Percentiles rank a stretch among this genome's conserved stretches.
Evolutionary conservation across 2,888 invertebrate genomes (phyloP).

Genomic region (Andricus quercusramuli): DNA sequence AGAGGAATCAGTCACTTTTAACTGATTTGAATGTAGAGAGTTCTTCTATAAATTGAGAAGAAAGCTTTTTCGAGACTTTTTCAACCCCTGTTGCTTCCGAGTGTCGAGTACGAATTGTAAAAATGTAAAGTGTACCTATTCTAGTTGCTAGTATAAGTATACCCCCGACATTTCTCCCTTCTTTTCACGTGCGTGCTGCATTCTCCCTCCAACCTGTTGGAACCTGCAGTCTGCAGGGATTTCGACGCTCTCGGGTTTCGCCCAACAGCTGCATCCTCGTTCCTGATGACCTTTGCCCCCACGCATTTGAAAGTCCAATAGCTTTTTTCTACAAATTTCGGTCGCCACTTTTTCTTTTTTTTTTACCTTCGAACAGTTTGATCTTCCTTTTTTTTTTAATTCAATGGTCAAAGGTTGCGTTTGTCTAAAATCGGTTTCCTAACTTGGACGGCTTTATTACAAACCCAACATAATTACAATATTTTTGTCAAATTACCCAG

Average conservation of each 20-base stretch:
- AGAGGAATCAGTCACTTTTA: too few species aligned
- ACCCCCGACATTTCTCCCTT: slow-evolving; percentile 23
- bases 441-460: too few species aligned
- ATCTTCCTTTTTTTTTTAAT: neutral
- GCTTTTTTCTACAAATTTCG: slow-evolving; percentile 51
- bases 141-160: neutral
- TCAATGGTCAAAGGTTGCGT: neutral
- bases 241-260: slow-evolving; percentile 51
- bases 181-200: slow-evolving; percentile 44
- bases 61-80: neutral
- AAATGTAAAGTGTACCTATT: slow-evolving; percentile 24
- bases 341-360: slow-evolving; percentile 46
- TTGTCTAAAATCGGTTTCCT: neutral
- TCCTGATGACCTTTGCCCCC: slow-evolving; percentile 53
- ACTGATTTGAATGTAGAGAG: too few species aligned
- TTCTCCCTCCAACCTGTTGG: slow-evolving; percentile 68
- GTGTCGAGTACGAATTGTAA: slow-evolving; percentile 9
- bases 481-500: too few species aligned
- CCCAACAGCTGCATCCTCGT: slow-evolving; percentile 56
- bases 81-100: neutral
- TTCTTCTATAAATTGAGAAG: neutral
- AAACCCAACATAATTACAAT: too few species aligned
- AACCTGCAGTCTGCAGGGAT: slow-evolving; percentile 62
- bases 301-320: slow-evolving; percentile 56
- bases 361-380: slow-evolving; percentile 1